These are phyloP conservation scores for Hydrotaea diabolus DNA, from an alignment of 2,888 invertebrate genomes.

Conservation along the genomic window DNA sequence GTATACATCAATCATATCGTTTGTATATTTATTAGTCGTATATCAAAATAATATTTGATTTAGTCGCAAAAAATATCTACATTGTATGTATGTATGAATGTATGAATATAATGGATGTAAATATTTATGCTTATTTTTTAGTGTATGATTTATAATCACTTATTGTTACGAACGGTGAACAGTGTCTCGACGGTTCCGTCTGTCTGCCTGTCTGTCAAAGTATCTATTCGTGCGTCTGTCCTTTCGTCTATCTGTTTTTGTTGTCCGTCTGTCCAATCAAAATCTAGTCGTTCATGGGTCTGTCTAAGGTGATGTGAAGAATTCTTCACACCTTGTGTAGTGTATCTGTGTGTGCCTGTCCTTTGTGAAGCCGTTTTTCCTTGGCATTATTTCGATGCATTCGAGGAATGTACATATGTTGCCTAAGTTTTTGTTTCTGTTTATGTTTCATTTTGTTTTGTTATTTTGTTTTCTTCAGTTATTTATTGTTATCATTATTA, in stretches of 20 bases:
- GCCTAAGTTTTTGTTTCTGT: constrained; percentile 49
- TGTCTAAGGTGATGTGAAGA: not conserved
- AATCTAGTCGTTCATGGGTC: not conserved
- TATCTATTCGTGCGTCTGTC: not conserved
- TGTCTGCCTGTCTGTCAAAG: not conserved
- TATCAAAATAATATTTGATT: constrained; percentile 66
- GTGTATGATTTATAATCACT: constrained; percentile 79
- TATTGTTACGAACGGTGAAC: constrained; percentile 79
- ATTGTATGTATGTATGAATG: constrained; percentile 56
- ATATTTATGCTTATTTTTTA: constrained; percentile 67
- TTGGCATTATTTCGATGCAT: constrained; percentile 64
- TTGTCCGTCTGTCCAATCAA: constrained; percentile 14
- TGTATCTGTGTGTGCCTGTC: not conserved
- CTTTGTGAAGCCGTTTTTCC: constrained; percentile 40
- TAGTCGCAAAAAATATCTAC: constrained; percentile 62
- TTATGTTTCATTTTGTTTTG: too few relatives aligned
- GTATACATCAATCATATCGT: constrained; percentile 42
- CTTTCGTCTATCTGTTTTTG: not conserved
- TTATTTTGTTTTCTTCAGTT: constrained; percentile 32
- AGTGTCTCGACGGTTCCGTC: constrained; percentile 75
- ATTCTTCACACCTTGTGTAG: not conserved
- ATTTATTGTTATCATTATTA: constrained; percentile 39
- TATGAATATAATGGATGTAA: constrained; percentile 53
- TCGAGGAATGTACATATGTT: constrained; percentile 47
- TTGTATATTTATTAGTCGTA: constrained; percentile 59